phyloP scores from a whole-genome alignment of 2,113 vertebrate species.

The Takifugu bimaculatus region DNA sequence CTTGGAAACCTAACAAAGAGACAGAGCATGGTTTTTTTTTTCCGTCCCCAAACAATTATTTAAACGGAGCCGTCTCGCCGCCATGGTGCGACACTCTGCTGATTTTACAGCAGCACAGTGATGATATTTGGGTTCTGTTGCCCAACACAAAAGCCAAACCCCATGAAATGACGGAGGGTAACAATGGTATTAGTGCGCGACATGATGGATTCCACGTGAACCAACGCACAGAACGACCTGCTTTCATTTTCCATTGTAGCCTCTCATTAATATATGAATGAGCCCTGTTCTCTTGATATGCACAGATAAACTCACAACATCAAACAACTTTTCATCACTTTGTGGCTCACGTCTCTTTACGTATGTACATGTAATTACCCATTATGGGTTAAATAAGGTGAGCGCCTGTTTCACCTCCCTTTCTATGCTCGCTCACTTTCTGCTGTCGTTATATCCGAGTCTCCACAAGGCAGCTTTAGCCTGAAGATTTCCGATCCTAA shows the following conservation, averaged over 20 bases:
- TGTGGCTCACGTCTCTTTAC: constrained; percentile 3
- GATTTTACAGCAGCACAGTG: neutral
- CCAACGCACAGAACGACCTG: neutral
- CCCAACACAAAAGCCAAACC: neutral
- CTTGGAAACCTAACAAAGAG: constrained; percentile 12
- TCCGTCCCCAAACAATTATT: neutral
- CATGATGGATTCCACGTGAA: constrained; percentile 1
- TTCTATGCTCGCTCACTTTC: constrained; percentile 10
- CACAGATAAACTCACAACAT: neutral
- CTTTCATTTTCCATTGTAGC: constrained; percentile 20
- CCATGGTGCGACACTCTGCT: neutral
- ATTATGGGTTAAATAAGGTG: constrained; percentile 4
- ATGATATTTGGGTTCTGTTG: neutral
- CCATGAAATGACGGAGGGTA: constrained; percentile 3
- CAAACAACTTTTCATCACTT: neutral
- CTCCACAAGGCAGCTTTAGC: constrained; percentile 22
- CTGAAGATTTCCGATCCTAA: constrained; percentile 17
- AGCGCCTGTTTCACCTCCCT: constrained; percentile 4
- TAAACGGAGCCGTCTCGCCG: neutral
- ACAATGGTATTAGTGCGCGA: constrained; percentile 12
- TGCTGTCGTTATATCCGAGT: constrained; percentile 12
- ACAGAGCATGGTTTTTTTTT: constrained; percentile 1
- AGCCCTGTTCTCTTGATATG: neutral
- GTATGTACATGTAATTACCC: neutral
- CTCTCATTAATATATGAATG: constrained; percentile 19